Base-by-base conservation (phyloP, 2,797 vertebrate species). In the Lepidocolaptes lacrymiger region DNA sequence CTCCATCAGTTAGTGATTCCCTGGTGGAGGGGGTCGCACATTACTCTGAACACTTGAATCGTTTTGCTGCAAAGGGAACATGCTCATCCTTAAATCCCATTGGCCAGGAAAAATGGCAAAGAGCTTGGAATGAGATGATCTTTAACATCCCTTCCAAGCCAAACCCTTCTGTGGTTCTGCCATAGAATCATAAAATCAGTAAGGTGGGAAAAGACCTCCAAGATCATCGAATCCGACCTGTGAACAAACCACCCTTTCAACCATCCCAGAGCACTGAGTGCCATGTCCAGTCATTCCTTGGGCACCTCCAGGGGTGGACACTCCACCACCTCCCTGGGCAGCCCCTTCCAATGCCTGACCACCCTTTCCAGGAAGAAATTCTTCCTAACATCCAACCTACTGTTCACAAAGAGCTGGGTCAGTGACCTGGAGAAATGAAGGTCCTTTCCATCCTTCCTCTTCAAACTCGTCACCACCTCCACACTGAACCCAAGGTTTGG, bases 301-400 rank as follows among this genome's bases (percentile, higher is more conserved):
- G 37, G 14, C 59, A 39, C 22, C 19, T 37, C 12, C 59, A 73
- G 44, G 68, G 68, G 4, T 10, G 44, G n/a, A 21, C 20, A 34
- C 68, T 24, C 23, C 44, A 37, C 8, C 8, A 36, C 22, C 55
- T 36, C 55, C 27, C 27, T 14, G 52, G n/a, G 44, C 61, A 59
- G 28, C 28, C 37, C 37, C 21, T 80, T 46, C 46, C 46, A 26
- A 3, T 6, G 7, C 44, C 32, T 59, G 61, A 37, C 23, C 28
- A 21, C n/a, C 16, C 28, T 30, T 46, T 46, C 28, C 46, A 46
- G 8, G 24, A 7, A 3, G n/a, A 67, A 74, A 34, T 17, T 52
- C 69, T 6, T 26, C 48, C 34, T 19, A 14, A 15, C 13, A 5
- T 26, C 24, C 28, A 12, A 0, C 37, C 48, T 41, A 7, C 8